Conservation (phyloP, 2,888 invertebrate genomes). For the Chrysolina oricalcia region DNA sequence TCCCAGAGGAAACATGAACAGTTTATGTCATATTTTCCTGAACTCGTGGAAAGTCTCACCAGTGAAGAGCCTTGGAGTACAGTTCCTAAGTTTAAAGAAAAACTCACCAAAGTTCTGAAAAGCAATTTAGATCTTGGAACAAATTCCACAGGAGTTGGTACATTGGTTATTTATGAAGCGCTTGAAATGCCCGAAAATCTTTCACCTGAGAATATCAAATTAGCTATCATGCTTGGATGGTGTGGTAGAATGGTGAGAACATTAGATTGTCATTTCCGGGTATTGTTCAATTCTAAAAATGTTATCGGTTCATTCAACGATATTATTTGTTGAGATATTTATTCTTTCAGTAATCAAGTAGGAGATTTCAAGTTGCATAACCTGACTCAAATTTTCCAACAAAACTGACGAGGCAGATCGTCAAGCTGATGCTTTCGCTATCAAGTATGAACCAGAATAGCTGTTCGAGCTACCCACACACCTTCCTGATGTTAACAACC, state of each 20-base stretch:
- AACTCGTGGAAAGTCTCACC: background rate
- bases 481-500: too few species aligned
- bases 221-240: constrained; percentile 30
- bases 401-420: too few species aligned
- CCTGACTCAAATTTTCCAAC: too few species aligned
- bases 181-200: constrained; percentile 25
- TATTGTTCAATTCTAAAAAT: background rate
- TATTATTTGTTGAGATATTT: too few species aligned
- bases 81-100: constrained; percentile 1
- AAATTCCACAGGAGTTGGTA: constrained; percentile 21
- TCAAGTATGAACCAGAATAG: too few species aligned
- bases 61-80: background rate
- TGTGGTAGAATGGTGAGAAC: constrained; percentile 26
- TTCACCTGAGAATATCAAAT: constrained; percentile 21
- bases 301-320: too few species aligned
- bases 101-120: background rate
- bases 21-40: background rate
- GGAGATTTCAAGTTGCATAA: too few species aligned
- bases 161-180: constrained; percentile 14
- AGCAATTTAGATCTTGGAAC: constrained; percentile 18
- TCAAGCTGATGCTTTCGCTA: too few species aligned
- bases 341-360: too few species aligned
- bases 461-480: too few species aligned
- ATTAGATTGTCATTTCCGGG: background rate
- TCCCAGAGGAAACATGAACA: background rate